Evolutionary conservation across 1,140 invertebrate genomes (phyloP), one percentile per base, ranked within the genome.

Genomic region (Hypsibius dujardini): DNA sequence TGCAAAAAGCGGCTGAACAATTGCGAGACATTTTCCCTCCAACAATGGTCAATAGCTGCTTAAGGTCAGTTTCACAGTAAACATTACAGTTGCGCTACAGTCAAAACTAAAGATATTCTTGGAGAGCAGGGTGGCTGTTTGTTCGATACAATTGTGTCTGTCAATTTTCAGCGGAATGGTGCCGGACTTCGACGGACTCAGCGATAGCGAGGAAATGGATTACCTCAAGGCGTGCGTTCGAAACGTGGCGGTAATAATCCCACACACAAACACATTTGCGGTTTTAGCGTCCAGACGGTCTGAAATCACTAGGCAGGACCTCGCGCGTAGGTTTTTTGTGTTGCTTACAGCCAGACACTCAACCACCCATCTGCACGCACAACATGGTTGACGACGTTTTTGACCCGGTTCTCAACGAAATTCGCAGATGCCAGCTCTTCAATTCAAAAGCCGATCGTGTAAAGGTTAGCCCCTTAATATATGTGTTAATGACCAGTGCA

Each of bases 341-440:
- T 28, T 28, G 28, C 28, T 28, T 56, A 7, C n/a, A 56, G 50
- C 50, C 50, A n/a, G 7, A n/a, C n/a, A 56, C 7, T 46, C 74
- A 84, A 47, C 83, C 83, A 7, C 83, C 83, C 15, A 82, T 84
- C 70, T 83, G 81, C 73, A 84, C 83, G 14, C 83, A 84, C 73
- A 84, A 84, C 76, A 83, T 84, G 71, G 74, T 79, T n/a, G 79
- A 84, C 72, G 82, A 83, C 73, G 76, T 73, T 1, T 69, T 59
- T 3, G 72, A 73, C 47, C 78, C 77, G n/a, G 81, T 84, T 2
- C 75, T 84, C 47, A 77, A 75, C 71, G 77, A 81, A 1, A 77
- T 84, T 71, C 76, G 83, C 0, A 75, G 77, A 70, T 81, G 80
- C 75, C 77, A 81, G 59, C 77, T 84, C 1, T 84, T 84, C 74